phyloP scores from a whole-genome alignment of 2,888 invertebrate species.

The Luperina nickerlii region DNA sequence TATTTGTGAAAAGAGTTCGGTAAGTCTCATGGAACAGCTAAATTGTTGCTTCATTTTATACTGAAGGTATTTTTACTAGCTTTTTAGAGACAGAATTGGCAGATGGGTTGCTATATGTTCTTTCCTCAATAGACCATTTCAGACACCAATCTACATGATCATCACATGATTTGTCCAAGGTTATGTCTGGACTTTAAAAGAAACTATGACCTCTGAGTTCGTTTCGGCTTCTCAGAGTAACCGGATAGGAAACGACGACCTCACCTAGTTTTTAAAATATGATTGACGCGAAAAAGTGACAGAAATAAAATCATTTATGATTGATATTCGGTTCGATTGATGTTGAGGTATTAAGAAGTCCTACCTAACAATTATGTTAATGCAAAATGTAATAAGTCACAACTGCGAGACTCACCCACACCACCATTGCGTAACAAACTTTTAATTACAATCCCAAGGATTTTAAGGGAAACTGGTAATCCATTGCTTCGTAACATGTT shows the following conservation, averaged over 20 bases:
- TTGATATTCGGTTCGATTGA: too few relatives aligned
- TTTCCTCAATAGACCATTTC: too few relatives aligned
- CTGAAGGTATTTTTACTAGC: neutral
- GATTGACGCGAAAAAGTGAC: neutral
- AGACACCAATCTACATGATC: too few relatives aligned
- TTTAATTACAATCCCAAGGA: too few relatives aligned
- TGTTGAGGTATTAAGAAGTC: too few relatives aligned
- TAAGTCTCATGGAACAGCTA: neutral
- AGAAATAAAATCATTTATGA: neutral
- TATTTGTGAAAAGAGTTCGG: constrained; percentile 28
- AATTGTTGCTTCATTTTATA: neutral
- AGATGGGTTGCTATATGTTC: neutral
- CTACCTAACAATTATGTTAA: neutral
- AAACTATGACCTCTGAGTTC: neutral
- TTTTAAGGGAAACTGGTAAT: neutral
- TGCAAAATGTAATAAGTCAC: neutral
- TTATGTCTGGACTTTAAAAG: neutral
- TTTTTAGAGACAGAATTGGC: too few relatives aligned
- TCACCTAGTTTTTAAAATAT: neutral
- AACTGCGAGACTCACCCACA: neutral
- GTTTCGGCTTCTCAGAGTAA: neutral
- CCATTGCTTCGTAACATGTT: neutral
- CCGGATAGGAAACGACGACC: too few relatives aligned
- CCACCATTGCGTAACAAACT: neutral
- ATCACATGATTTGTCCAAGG: neutral